Evolutionary conservation across 1,140 invertebrate genomes (phyloP).

Genomic region (Nylanderia fulva): DNA sequence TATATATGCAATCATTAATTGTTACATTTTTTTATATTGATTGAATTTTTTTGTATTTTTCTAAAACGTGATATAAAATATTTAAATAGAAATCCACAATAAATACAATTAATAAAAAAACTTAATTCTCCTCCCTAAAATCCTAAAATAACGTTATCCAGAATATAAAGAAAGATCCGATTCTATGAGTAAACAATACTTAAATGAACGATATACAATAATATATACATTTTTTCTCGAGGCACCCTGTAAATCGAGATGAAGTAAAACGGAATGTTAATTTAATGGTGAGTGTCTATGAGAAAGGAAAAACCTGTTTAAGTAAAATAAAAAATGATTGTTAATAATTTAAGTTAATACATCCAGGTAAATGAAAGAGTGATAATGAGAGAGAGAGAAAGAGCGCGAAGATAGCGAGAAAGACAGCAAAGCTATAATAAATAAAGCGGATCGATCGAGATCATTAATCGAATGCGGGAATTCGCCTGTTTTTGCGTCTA

Average conservation of each 20-base stretch:
- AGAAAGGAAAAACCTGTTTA: conserved; percentile 17
- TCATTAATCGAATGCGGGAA: conserved; percentile 49
- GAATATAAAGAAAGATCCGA: neutral
- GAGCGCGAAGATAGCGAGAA: neutral
- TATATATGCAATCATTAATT: neutral
- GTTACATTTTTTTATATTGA: neutral
- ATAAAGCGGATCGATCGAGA: conserved; percentile 56
- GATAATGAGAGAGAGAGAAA: neutral
- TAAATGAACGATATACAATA: neutral
- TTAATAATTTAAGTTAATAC: conserved; percentile 19
- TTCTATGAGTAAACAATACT: neutral
- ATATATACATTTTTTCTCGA: conserved; percentile 7
- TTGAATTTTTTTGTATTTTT: neutral
- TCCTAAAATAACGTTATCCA: no score
- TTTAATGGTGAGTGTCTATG: conserved; percentile 11
- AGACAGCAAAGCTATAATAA: neutral
- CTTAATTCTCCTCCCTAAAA: no score
- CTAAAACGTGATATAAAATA: neutral
- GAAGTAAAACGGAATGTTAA: conserved; percentile 45
- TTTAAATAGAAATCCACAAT: neutral
- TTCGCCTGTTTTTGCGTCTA: conserved; percentile 66
- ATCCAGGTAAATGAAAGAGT: conserved; percentile 1
- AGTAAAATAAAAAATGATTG: conserved; percentile 12
- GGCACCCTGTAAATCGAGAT: conserved; percentile 37
- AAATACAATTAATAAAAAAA: neutral